phyloP scores from a whole-genome alignment of 2,888 invertebrate genomes.

The Drosophila paramelanica region DNA sequence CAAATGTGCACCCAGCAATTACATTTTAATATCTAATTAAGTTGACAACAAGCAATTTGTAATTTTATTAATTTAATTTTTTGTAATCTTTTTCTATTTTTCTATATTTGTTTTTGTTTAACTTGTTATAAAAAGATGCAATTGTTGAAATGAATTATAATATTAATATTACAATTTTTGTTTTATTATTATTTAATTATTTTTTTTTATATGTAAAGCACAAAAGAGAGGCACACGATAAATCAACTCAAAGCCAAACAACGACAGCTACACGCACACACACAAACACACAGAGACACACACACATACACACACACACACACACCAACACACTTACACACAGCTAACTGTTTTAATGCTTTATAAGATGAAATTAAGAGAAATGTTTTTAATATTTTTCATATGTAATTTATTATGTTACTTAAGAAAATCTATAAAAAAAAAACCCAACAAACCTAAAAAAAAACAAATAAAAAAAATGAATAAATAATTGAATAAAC shows the following conservation, averaged over 20 bases:
- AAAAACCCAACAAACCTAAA: slow-evolving; percentile 18
- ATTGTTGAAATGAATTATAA: slow-evolving; percentile 34
- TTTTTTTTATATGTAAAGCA: slow-evolving; percentile 39
- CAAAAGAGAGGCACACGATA: slow-evolving; percentile 57
- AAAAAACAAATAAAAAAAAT: slow-evolving; percentile 3
- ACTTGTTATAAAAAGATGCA: slow-evolving; percentile 47
- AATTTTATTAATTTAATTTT: slow-evolving; percentile 37
- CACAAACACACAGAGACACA: slow-evolving; percentile 12
- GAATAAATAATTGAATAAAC: slow-evolving; percentile 6
- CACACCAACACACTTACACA: slow-evolving; percentile 13
- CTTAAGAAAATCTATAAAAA: slow-evolving; percentile 40
- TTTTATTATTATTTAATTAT: slow-evolving; percentile 34
- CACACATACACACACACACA: slow-evolving; percentile 16
- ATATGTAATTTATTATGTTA: slow-evolving; percentile 58
- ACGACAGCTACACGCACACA: slow-evolving; percentile 45
- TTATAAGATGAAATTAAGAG: slow-evolving; percentile 23
- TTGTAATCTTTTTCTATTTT: slow-evolving; percentile 23
- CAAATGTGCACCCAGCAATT: slow-evolving; percentile 6
- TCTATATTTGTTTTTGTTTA: slow-evolving; percentile 46
- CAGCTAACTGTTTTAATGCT: slow-evolving; percentile 63
- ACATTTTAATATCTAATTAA: slow-evolving; percentile 27
- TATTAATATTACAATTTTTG: slow-evolving; percentile 23
- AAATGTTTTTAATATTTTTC: slow-evolving; percentile 49
- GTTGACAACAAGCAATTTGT: slow-evolving; percentile 46
- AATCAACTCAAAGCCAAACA: slow-evolving; percentile 47